These are phyloP conservation scores for Euclidia mi DNA, from an alignment of 2,888 invertebrate species.

Conservation along the genomic window DNA sequence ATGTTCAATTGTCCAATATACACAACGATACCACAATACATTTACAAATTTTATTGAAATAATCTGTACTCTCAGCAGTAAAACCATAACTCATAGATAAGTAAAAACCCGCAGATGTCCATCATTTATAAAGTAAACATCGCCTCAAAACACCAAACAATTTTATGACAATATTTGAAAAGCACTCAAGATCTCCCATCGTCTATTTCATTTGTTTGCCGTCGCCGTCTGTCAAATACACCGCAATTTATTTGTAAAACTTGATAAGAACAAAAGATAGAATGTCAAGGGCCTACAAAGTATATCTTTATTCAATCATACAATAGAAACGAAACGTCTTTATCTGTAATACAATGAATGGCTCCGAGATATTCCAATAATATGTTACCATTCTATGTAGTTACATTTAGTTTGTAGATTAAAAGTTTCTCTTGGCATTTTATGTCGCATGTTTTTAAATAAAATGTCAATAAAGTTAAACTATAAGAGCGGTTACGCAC, in stretches of 20 bases:
- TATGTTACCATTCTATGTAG: constrained; percentile 8
- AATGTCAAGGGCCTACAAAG: constrained; percentile 34
- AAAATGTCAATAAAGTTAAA: too few relatives aligned
- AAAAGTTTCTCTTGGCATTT: not conserved
- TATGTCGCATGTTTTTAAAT: too few relatives aligned
- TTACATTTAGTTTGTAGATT: constrained; percentile 20
- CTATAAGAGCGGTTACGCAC: too few relatives aligned
- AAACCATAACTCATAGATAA: too few relatives aligned
- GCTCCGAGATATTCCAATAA: constrained; percentile 20
- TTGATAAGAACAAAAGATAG: constrained; percentile 46
- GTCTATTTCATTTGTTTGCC: constrained; percentile 19
- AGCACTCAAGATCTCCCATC: not conserved
- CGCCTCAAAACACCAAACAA: too few relatives aligned
- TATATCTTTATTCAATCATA: constrained; percentile 29
- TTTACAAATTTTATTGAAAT: too few relatives aligned
- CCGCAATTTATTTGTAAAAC: constrained; percentile 38
- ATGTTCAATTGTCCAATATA: too few relatives aligned
- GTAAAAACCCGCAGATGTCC: too few relatives aligned
- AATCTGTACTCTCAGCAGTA: too few relatives aligned
- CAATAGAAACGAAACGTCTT: constrained; percentile 31
- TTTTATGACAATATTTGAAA: not conserved
- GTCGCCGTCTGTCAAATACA: constrained; percentile 29
- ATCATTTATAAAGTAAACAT: too few relatives aligned
- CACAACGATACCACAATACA: too few relatives aligned
- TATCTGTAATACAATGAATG: constrained; percentile 25